Conservation (phyloP, 2,888 invertebrate species). For the Acleris sparsana region DNA sequence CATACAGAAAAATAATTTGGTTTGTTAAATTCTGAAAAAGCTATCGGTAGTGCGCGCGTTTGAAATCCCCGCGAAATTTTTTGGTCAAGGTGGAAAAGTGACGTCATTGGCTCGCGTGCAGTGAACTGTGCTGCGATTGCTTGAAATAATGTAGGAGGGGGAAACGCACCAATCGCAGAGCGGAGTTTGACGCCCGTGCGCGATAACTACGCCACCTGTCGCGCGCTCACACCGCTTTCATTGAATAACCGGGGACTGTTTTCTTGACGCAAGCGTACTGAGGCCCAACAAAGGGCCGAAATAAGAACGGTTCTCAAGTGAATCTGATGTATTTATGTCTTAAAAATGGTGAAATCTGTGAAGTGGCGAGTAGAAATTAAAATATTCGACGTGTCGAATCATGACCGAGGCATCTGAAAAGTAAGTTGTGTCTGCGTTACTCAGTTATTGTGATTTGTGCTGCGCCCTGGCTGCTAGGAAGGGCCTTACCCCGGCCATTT, state of each 20-base stretch:
- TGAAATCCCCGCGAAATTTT: conserved; percentile 58
- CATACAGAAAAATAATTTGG: background rate
- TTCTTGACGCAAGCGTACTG: conserved; percentile 80
- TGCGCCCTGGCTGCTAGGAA: conserved; percentile 73
- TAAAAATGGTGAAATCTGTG: conserved; percentile 93
- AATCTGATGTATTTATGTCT: conserved; percentile 89
- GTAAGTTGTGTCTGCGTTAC: conserved; percentile 85
- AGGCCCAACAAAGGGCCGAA: conserved; percentile 83
- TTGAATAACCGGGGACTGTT: conserved; percentile 78
- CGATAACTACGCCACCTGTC: conserved; percentile 79
- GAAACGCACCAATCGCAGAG: conserved; percentile 55
- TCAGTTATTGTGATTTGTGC: conserved; percentile 62
- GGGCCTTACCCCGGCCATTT: conserved; percentile 81
- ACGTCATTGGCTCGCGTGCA: conserved; percentile 57
- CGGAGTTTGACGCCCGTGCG: conserved; percentile 52
- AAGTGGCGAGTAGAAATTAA: conserved; percentile 92
- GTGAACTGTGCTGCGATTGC: conserved; percentile 58
- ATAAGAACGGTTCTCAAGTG: conserved; percentile 77
- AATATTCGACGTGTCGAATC: conserved; percentile 92
- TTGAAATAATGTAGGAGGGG: conserved; percentile 45
- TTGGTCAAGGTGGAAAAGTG: conserved; percentile 45
- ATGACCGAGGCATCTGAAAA: conserved; percentile 96
- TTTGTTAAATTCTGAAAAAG: conserved; percentile 41
- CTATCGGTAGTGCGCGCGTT: conserved; percentile 50
- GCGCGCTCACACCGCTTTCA: conserved; percentile 70